Evolutionary conservation across 2,113 vertebrate genomes (phyloP).

Genomic region (Diadophis punctatus): DNA sequence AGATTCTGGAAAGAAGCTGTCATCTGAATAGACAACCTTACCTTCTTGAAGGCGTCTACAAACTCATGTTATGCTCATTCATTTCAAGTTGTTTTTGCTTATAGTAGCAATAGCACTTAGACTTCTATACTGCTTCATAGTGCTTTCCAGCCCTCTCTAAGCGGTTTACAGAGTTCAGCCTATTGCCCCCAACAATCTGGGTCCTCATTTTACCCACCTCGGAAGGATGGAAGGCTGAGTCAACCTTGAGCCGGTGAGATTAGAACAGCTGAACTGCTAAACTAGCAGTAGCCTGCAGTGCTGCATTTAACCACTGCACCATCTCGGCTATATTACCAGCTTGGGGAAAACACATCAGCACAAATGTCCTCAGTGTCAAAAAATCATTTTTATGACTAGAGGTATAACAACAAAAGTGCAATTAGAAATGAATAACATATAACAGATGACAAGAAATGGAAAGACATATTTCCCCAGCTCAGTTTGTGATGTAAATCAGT

Average conservation of each 20-base stretch:
- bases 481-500: not conserved
- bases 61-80: not conserved
- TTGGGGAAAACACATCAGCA: not conserved
- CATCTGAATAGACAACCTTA: not conserved
- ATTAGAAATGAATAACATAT: not conserved
- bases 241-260: too few relatives aligned
- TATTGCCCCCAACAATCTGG: too few relatives aligned
- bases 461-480: not conserved
- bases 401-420: not conserved
- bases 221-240: too few relatives aligned
- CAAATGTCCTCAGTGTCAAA: not conserved
- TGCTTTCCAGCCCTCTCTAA: too few relatives aligned
- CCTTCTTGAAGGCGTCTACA: not conserved
- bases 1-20: not conserved
- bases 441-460: not conserved
- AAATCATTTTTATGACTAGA: not conserved
- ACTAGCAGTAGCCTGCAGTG: too few relatives aligned
- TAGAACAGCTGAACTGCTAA: too few relatives aligned
- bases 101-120: too few relatives aligned
- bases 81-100: not conserved
- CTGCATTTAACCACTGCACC: too few relatives aligned
- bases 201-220: too few relatives aligned
- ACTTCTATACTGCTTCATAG: too few relatives aligned
- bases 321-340: not conserved
- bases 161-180: too few relatives aligned